Evolutionary conservation across 2,888 invertebrate genomes (phyloP), one percentile per base, ranked within the genome.

Genomic region (Apotomis turbidana): DNA sequence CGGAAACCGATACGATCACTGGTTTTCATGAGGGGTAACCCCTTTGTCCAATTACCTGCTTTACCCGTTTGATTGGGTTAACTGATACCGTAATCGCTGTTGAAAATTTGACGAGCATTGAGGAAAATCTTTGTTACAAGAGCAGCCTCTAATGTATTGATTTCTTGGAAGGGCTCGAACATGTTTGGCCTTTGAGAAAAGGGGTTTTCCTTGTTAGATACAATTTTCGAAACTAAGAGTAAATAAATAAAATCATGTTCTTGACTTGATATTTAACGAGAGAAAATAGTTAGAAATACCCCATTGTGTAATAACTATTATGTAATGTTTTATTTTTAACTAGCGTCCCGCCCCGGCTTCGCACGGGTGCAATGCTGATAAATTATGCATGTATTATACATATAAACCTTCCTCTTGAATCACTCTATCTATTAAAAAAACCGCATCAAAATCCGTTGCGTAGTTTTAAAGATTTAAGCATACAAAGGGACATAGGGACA

Each of bases 41-140:
- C 6, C 70, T 59, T 63, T 70, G 63, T 60, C 68, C 44, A 4
- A 38, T 12, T 60, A 59, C 60, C 66, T 49, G 66, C 46, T 59
- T 64, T 66, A 36, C 10, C 55, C 60, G 61, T 44, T 69, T 69
- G 60, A 54, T 61, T 55, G 15, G 55, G 60, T 60, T 71, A 44
- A 54, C 60, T 51, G 55, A 71, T 54, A 66, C 60, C 70, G 15
- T 61, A 61, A 67, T 71, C 60, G 54, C 60, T 54, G 38, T 55
- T 71, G 60, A 49, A 41, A 55, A 67, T 67, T 71, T 67, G 46
- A 71, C 15, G 60, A 49, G 59, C 12, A 60, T 51, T 27, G 59
- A 44, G 62, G 62, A 62, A 70, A 54, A 46, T 52, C 41, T 64
- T 36, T 46, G 46, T 44, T 41, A 57, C 59, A 55, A 51, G 55